Conservation (phyloP, 1,140 invertebrate genomes). For the Melitaea cinxia region DNA sequence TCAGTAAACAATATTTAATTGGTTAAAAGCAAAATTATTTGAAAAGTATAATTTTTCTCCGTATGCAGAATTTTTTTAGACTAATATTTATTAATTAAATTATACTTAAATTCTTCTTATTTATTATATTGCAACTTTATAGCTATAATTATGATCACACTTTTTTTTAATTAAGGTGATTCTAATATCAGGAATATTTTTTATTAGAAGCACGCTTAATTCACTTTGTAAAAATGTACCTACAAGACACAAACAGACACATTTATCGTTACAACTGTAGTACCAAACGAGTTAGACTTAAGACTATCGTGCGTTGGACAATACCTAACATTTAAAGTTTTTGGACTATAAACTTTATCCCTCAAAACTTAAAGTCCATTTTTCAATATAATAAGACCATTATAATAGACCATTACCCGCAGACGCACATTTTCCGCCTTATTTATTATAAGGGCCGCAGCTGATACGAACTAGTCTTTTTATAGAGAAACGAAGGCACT, state of each 20-base stretch:
- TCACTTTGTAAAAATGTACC: constrained; percentile 1
- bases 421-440: constrained; percentile 26
- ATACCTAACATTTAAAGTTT: not conserved
- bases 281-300: constrained; percentile 8
- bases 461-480: constrained; percentile 16
- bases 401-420: constrained; percentile 11
- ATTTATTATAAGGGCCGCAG: constrained; percentile 24
- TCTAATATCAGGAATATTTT: no score
- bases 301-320: constrained; percentile 10
- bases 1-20: no score
- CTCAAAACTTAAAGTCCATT: not conserved
- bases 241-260: constrained; percentile 1
- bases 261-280: constrained; percentile 17
- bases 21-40: no score
- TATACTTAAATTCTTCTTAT: no score
- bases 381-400: not conserved
- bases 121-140: no score
- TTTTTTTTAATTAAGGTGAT: no score
- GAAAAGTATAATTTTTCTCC: no score
- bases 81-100: no score
- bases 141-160: no score
- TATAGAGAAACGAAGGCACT: not conserved
- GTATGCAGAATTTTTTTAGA: no score
- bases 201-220: no score
- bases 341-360: not conserved